These are phyloP conservation scores for Selene dorsalis DNA, from an alignment of 2,797 vertebrate species.

Conservation along the genomic window DNA sequence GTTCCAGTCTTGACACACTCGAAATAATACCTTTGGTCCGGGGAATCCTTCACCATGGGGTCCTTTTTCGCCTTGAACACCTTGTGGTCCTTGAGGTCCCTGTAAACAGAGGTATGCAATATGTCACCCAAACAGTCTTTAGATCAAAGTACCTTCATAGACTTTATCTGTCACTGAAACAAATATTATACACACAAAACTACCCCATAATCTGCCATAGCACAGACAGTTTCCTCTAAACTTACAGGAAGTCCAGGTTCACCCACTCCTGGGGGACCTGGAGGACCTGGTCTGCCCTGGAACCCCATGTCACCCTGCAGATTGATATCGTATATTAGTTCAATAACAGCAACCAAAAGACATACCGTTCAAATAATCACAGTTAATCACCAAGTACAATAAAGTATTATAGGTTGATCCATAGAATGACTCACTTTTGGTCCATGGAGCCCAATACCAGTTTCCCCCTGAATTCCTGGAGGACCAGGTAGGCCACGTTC, in stretches of 20 bases:
- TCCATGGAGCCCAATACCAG: conserved; percentile 89
- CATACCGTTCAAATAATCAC: neutral
- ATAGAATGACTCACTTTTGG: conserved; percentile 84
- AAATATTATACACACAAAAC: conserved; percentile 5
- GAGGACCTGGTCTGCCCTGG: conserved; percentile 88
- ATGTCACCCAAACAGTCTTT: conserved; percentile 9
- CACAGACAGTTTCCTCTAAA: conserved; percentile 44
- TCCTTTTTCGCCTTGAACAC: conserved; percentile 90
- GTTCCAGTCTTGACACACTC: conserved; percentile 7
- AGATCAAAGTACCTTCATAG: neutral
- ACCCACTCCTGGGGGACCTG: conserved; percentile 88
- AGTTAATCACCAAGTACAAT: neutral
- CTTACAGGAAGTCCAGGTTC: conserved; percentile 89
- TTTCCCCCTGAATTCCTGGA: conserved; percentile 90
- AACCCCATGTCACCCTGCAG: conserved; percentile 89
- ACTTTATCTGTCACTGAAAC: neutral
- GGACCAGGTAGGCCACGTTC: conserved; percentile 88
- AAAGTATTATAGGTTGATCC: neutral
- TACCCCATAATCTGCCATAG: neutral
- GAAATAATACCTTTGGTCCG: conserved; percentile 88
- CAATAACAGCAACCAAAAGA: neutral
- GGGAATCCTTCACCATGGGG: conserved; percentile 90
- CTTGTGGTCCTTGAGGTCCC: conserved; percentile 94
- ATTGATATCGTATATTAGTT: conserved; percentile 16
- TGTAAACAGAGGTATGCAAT: conserved; percentile 66